phyloP scores from a whole-genome alignment of 2,113 vertebrate genomes.

The Actenoides lindsayi region DNA sequence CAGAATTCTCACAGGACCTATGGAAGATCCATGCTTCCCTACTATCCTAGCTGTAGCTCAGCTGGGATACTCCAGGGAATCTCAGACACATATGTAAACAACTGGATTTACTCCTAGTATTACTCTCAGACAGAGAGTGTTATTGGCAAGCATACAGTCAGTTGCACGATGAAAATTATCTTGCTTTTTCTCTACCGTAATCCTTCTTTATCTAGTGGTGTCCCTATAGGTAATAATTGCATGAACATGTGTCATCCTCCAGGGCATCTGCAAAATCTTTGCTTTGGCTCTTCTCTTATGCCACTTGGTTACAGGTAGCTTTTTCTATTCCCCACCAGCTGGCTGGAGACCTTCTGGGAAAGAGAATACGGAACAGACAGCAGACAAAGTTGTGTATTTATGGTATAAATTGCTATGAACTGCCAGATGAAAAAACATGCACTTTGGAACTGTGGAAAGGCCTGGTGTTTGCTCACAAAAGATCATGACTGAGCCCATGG shows the following conservation, averaged over 20 bases:
- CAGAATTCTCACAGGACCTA: neutral
- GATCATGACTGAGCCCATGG: neutral
- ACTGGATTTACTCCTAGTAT: neutral
- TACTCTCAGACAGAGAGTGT: neutral
- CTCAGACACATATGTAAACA: neutral
- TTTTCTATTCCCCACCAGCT: neutral
- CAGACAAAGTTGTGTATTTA: neutral
- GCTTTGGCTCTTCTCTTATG: neutral
- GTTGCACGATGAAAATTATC: neutral
- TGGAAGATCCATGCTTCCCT: neutral
- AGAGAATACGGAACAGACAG: neutral
- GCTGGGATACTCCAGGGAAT: neutral
- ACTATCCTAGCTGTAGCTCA: neutral
- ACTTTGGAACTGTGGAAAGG: neutral
- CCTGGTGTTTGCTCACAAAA: neutral
- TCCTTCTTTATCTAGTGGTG: neutral
- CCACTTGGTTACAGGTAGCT: neutral
- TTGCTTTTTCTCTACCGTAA: neutral
- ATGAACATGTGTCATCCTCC: neutral
- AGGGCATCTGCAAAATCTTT: neutral
- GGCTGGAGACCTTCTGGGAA: neutral
- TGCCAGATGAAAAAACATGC: neutral
- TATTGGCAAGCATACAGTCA: neutral
- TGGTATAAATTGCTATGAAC: neutral
- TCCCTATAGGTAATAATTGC: neutral